These are phyloP conservation scores for Arctocebus calabarensis DNA, from an alignment of 2,797 vertebrate genomes.

Conservation along the genomic window DNA sequence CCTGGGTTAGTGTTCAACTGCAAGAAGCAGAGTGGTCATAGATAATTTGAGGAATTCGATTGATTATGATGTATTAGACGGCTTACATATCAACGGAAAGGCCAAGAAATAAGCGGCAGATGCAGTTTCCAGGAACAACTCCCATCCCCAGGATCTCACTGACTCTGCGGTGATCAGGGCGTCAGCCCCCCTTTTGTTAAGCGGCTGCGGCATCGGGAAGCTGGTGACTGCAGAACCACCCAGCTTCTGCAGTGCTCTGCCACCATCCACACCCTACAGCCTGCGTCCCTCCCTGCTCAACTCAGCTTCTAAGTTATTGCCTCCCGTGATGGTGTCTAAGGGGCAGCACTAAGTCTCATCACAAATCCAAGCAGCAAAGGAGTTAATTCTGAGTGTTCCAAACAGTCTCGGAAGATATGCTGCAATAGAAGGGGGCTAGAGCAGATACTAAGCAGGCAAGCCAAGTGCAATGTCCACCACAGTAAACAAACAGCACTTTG, in stretches of 20 bases:
- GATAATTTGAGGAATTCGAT: neutral
- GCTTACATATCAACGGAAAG: neutral
- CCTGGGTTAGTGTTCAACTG: neutral
- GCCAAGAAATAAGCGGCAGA: neutral
- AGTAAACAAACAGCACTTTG: neutral
- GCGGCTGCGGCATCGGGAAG: neutral
- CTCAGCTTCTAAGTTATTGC: neutral
- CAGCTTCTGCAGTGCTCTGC: neutral
- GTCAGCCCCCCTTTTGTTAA: neutral
- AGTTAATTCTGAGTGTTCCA: neutral
- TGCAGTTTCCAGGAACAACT: neutral
- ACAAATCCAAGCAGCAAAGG: neutral
- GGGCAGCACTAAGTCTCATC: neutral
- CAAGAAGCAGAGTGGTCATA: neutral
- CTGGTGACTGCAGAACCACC: neutral
- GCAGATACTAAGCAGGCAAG: neutral
- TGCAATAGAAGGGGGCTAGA: neutral
- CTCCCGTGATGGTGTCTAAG: neutral
- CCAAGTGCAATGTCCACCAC: accelerated
- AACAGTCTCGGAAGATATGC: neutral
- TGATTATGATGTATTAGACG: neutral
- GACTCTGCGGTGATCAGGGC: neutral
- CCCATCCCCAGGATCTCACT: neutral
- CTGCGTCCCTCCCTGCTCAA: neutral
- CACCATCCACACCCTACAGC: too few species aligned